These are phyloP conservation scores for Catalaphyllia jardinei DNA, from an alignment of 64 coral and sea anemone genomes.

Conservation along the genomic window DNA sequence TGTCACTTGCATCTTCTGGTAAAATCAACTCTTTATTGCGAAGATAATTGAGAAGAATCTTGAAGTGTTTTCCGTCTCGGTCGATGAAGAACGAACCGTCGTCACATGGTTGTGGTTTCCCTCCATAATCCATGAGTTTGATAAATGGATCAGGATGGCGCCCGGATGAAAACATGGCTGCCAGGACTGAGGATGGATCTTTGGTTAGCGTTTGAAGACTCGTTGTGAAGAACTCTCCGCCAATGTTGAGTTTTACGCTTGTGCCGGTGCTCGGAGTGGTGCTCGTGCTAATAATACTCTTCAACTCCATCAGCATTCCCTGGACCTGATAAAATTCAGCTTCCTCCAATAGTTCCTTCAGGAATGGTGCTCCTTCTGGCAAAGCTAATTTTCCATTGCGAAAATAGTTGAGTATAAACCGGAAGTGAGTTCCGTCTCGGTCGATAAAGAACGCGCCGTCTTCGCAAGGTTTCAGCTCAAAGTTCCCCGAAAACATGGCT, in stretches of 20 bases:
- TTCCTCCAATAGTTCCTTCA: too few species aligned
- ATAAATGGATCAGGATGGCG: too few species aligned
- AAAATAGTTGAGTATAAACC: too few species aligned
- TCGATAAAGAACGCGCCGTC: too few species aligned
- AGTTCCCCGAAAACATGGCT: too few species aligned
- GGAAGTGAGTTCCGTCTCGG: too few species aligned
- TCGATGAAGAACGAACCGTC: neutral
- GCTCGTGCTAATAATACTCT: neutral
- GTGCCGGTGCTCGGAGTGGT: neutral
- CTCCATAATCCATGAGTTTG: too few species aligned
- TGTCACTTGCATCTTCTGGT: neutral
- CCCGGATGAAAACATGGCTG: constrained; percentile 77
- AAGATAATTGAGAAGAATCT: constrained; percentile 37
- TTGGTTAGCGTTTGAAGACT: constrained; percentile 69
- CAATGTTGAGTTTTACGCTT: constrained; percentile 77
- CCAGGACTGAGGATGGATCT: constrained; percentile 77
- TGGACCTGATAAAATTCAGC: too few species aligned
- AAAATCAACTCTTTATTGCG: neutral
- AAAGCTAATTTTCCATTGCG: too few species aligned
- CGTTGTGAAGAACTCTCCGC: constrained; percentile 74
- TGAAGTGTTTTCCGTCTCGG: constrained; percentile 12
- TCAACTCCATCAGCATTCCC: too few species aligned
- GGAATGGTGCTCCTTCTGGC: too few species aligned
- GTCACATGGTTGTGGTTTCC: neutral
- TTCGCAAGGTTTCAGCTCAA: too few species aligned